These are phyloP conservation scores for Metellina segmentata DNA, from an alignment of 2,888 invertebrate species.

Conservation along the genomic window DNA sequence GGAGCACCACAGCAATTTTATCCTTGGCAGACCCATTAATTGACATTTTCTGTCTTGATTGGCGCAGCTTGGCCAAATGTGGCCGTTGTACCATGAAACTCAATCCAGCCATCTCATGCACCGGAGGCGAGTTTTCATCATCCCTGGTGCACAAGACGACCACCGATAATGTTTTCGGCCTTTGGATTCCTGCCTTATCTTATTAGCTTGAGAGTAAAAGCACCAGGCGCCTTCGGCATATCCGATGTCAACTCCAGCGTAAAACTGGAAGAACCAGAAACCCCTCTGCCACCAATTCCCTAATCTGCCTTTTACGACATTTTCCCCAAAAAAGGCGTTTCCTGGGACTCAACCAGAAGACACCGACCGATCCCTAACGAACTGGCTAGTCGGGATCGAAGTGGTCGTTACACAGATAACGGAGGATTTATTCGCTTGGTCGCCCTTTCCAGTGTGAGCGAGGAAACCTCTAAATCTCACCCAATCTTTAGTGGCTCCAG, in stretches of 20 bases:
- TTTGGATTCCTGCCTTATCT: background rate
- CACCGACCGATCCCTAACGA: constrained; percentile 12
- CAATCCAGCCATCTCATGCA: no score
- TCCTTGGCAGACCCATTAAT: no score
- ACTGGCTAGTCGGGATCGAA: background rate
- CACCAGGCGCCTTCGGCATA: background rate
- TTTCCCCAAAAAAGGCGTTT: background rate
- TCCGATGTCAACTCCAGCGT: constrained; percentile 16
- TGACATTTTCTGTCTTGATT: no score
- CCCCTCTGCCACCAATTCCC: background rate
- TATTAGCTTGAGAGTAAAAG: constrained; percentile 20
- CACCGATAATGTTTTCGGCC: no score
- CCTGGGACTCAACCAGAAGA: background rate
- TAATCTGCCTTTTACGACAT: background rate
- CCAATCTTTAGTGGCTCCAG: constrained; percentile 34
- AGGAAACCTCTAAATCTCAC: constrained; percentile 47
- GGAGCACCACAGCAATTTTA: no score
- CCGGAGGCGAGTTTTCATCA: no score
- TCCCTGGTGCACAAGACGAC: no score
- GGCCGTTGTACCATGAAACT: no score
- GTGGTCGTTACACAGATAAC: constrained; percentile 14
- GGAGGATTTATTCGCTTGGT: constrained; percentile 46
- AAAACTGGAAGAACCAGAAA: constrained; percentile 35
- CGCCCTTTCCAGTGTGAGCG: background rate
- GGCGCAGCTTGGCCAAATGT: no score